Percentiles rank a stretch among this genome's conserved stretches.
phyloP scores from a whole-genome alignment of 1,140 invertebrate genomes.

The Paracyclopina nana region DNA sequence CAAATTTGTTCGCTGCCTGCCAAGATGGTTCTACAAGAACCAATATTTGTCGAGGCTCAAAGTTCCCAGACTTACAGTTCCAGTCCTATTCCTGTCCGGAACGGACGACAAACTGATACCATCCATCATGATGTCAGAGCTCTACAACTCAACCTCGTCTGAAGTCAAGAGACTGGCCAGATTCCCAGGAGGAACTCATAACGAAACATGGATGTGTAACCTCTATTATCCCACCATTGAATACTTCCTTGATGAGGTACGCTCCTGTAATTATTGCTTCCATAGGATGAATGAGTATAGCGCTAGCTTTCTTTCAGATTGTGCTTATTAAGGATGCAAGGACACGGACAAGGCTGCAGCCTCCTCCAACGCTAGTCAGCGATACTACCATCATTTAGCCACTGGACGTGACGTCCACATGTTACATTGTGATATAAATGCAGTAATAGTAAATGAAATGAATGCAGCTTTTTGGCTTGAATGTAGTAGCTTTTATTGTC shows the following conservation, averaged over 20 bases:
- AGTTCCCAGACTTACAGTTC: constrained; percentile 40
- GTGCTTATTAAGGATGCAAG: too few relatives aligned
- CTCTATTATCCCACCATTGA: constrained; percentile 39
- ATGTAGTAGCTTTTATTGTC: too few relatives aligned
- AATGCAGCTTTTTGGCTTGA: too few relatives aligned
- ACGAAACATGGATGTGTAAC: constrained; percentile 56
- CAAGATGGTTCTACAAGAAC: constrained; percentile 25
- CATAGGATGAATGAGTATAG: neutral
- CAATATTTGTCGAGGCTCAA: constrained; percentile 49
- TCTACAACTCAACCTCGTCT: constrained; percentile 47
- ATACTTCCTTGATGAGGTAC: constrained; percentile 32
- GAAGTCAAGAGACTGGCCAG: constrained; percentile 43
- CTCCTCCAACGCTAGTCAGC: too few relatives aligned
- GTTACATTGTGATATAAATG: too few relatives aligned
- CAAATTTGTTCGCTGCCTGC: constrained; percentile 9
- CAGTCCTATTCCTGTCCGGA: constrained; percentile 57
- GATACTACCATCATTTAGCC: too few relatives aligned
- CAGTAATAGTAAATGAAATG: too few relatives aligned
- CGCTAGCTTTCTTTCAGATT: too few relatives aligned
- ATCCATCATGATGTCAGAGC: constrained; percentile 55
- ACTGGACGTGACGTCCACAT: too few relatives aligned
- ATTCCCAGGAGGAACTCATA: constrained; percentile 53
- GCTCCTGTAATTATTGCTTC: neutral
- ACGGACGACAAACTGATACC: constrained; percentile 63
- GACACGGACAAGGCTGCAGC: too few relatives aligned